Evolutionary conservation across 2,797 vertebrate species (phyloP), one percentile per base, ranked within the genome.

Genomic region (Rhinella marina): DNA sequence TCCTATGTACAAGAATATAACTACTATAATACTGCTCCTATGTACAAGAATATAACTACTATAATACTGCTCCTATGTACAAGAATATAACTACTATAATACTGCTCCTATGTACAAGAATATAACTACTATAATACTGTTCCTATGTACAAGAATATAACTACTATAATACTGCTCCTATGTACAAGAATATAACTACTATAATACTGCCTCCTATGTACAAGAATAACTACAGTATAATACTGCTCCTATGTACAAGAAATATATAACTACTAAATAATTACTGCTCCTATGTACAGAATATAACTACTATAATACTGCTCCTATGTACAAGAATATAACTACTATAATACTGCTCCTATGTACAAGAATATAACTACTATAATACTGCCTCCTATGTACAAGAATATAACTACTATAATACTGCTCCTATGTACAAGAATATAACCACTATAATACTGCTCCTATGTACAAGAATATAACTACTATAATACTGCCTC

Each of bases 191-290:
- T 68, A 68, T 27, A n/a, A 68, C 64, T 68, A 68, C 25, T 29
- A 68, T 68, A 27, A 68, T 68, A 29, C 64, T 68, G 64, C 64
- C n/a, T 16, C 64, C 25, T 68, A 68, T 68, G 25, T 68, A 29
- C 64, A 68, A 68, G 64, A 68, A 68, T 68, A 68, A 27, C 25
- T 29, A 68, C 64, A n/a, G n/a, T 68, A 68, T 68, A 68, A 27
- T 68, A 29, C 27, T 68, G 64, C 27, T 4, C 64, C 64, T 68
- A 27, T 68, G 13, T 68, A 68, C 64, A 68, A 27, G 25, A 68
- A n/a, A n/a, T n/a, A 68, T 68, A 68, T 68, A 68, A 68, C 64
- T 68, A 68, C n/a, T 27, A n/a, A n/a, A 64, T 64, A 64, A 64
- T n/a, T 64, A 64, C 62, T 64, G 62, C 23, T 25, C 62, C n/a